These are phyloP conservation scores for Planiliza haematocheilus DNA, from an alignment of 2,113 vertebrate genomes.

Conservation along the genomic window DNA sequence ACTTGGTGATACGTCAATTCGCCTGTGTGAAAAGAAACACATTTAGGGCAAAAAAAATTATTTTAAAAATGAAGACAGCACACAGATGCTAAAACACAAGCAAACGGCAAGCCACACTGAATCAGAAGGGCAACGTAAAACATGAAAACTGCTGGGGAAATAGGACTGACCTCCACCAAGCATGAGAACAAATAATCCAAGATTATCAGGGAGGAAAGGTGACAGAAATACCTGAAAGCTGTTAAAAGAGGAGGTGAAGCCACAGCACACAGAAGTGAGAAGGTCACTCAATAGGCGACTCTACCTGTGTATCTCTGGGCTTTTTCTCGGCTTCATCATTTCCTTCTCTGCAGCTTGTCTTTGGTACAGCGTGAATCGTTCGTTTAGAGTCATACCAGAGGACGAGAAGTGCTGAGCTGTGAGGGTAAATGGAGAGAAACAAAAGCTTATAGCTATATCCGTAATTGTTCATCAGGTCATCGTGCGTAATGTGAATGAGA, in stretches of 20 bases:
- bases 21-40: conserved; percentile 82
- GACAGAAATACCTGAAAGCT: conserved; percentile 74
- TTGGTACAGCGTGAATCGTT: conserved; percentile 97
- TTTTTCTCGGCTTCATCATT: conserved; percentile 94
- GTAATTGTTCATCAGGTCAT: background rate
- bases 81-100: background rate
- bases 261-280: conserved; percentile 76
- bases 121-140: conserved; percentile 25
- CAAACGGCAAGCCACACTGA: conserved; percentile 9
- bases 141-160: conserved; percentile 33
- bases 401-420: conserved; percentile 96
- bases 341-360: conserved; percentile 95
- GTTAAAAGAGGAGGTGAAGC: conserved; percentile 77
- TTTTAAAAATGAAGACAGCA: background rate
- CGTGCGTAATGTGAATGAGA: background rate
- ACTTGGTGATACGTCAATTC: conserved; percentile 99
- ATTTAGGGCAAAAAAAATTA: conserved; percentile 8
- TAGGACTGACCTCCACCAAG: conserved; percentile 64
- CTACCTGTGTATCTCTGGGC: conserved; percentile 99
- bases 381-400: conserved; percentile 93
- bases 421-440: conserved; percentile 17
- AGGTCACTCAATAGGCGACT: conserved; percentile 68
- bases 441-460: background rate
- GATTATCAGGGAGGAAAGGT: conserved; percentile 65
- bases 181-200: conserved; percentile 63